Percentiles rank a stretch among this genome's conserved stretches.
Evolutionary conservation across 2,888 invertebrate species (phyloP).

Genomic region (Aspidiotus rigidus): DNA sequence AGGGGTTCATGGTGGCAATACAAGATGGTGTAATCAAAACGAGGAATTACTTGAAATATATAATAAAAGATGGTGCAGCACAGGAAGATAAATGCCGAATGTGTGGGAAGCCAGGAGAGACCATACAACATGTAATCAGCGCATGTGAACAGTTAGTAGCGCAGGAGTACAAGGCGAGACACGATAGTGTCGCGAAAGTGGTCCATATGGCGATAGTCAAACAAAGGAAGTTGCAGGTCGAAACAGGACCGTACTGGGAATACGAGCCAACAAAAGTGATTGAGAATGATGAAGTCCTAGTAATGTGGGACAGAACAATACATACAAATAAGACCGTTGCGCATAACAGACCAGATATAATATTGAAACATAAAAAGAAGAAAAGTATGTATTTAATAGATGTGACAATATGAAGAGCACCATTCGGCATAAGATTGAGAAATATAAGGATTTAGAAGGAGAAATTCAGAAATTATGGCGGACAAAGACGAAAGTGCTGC

Average conservation of each 20-base stretch:
- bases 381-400: background rate
- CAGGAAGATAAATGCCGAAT: background rate
- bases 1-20: background rate
- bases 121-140: background rate
- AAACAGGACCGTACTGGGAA: slow-evolving; percentile 4
- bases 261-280: background rate
- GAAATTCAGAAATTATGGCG: background rate
- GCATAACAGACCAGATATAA: background rate
- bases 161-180: background rate
- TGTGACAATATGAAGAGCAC: background rate
- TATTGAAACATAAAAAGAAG: background rate
- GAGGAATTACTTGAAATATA: background rate
- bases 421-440: background rate
- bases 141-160: background rate
- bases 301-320: background rate
- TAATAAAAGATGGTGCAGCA: background rate
- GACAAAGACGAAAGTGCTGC: slow-evolving; percentile 2
- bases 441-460: background rate
- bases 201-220: background rate
- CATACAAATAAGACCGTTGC: slow-evolving; percentile 2
- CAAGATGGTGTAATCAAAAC: background rate
- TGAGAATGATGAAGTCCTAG: background rate
- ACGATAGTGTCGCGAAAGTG: background rate
- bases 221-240: background rate
- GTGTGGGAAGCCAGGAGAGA: background rate